Base-by-base conservation (phyloP, 2,797 vertebrate species). In the Okamejei kenojei region DNA sequence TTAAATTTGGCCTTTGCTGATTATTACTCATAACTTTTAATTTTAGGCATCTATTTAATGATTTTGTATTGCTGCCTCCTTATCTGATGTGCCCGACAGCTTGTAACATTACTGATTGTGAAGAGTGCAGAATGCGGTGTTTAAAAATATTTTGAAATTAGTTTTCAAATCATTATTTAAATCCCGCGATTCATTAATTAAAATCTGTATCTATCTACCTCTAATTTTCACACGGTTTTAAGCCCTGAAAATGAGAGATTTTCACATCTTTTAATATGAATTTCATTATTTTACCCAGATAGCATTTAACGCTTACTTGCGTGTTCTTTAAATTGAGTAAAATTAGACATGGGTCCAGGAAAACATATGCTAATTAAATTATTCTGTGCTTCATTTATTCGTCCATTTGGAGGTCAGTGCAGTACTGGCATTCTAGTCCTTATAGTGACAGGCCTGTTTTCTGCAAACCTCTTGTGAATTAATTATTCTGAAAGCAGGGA, bases 291-390 rank as follows among this genome's bases (percentile, higher is more conserved):
- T 35, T 15, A 90, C 26, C 38, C 38, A 73, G 45, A 38, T 73
- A 23, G 35, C 5, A 91, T 74, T 71, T 91, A 45, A 26, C 11
- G 29, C 23, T 1, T 71, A 23, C 23, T 1, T 71, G 68, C 6
- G 1, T 74, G 38, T 91, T 91, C 71, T 91, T 54, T 91, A 45
- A 26, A 54, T 92, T 7, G 74, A 73, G 71, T 29, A 92, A 92
- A 54, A 73, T 76, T 38, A 76, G 23, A 74, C 9, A 29, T 54
- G 26, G 68, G 71, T 92, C 71, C 54, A 0, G 38, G 38, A 23
- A 91, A 92, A 92, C 71, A 17, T 65, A 90, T 76, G 71, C 26
- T 92, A 92, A 92, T 91, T 91, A 91, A 71, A 74, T 91, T 91
- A 91, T 91, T n/a, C 71, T 58, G 38, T 76, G 71, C 54, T 76